A percentile compares a stretch with the other conserved stretches of the same genome.
Conservation (phyloP, 1,140 invertebrate species). For the Drosophila sproati region DNA sequence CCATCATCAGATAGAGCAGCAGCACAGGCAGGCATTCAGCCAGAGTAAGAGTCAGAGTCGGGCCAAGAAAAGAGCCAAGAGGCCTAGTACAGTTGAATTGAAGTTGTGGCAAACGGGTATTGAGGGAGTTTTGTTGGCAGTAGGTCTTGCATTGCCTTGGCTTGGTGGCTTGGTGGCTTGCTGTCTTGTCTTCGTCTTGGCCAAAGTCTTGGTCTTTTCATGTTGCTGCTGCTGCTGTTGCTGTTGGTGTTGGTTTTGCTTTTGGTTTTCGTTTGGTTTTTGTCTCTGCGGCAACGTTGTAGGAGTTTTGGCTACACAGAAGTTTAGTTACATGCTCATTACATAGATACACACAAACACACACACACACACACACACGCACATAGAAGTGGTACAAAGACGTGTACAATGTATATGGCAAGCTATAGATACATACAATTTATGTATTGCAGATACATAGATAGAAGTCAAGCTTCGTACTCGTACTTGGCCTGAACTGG, state of each 20-base stretch:
- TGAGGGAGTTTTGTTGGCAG: constrained; percentile 63
- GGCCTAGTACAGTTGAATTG: constrained; percentile 75
- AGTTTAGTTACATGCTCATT: constrained; percentile 82
- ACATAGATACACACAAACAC: constrained; percentile 66
- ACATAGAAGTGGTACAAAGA: neutral
- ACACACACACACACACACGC: neutral
- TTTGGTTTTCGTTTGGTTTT: constrained; percentile 46
- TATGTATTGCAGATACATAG: constrained; percentile 72
- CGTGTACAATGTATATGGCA: constrained; percentile 66
- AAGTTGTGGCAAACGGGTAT: constrained; percentile 77
- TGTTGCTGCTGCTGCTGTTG: neutral
- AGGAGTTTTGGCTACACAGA: constrained; percentile 81
- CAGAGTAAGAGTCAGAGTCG: constrained; percentile 5
- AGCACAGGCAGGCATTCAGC: constrained; percentile 28
- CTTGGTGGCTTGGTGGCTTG: neutral
- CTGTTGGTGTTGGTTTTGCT: constrained; percentile 19
- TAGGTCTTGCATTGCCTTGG: constrained; percentile 36
- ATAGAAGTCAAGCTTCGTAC: constrained; percentile 49
- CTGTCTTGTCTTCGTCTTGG: constrained; percentile 14
- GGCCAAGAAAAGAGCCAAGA: constrained; percentile 27
- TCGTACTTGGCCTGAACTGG: constrained; percentile 38
- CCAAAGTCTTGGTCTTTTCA: neutral
- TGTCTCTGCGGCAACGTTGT: constrained; percentile 67
- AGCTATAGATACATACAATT: constrained; percentile 66
- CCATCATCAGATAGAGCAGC: constrained; percentile 79